A percentile compares a stretch with the other conserved stretches of the same genome.
phyloP scores from a whole-genome alignment of 2,113 vertebrate species.

The Pholis gunnellus region DNA sequence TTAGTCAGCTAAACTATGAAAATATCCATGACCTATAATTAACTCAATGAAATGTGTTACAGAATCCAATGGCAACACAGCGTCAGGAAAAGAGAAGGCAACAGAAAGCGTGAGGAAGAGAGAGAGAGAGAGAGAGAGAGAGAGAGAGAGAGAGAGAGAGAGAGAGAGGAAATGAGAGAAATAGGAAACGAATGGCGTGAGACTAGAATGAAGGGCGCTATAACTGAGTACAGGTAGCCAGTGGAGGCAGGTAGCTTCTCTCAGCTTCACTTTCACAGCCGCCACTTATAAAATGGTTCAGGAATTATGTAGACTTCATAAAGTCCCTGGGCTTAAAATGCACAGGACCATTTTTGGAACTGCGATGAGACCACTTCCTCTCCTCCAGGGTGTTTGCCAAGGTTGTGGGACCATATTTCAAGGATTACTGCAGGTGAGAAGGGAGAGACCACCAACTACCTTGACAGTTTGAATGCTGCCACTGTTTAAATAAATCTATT shows the following conservation, averaged over 20 bases:
- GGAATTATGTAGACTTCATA: background rate
- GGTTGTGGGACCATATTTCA: background rate
- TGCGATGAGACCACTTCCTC: background rate
- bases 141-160: no score
- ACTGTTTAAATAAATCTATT: background rate
- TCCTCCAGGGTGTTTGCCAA: background rate
- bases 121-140: no score
- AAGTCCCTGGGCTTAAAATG: background rate
- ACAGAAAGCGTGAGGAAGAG: background rate
- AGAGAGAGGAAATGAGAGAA: background rate
- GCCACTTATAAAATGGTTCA: background rate
- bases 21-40: background rate
- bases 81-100: background rate
- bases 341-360: background rate
- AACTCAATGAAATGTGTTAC: no score
- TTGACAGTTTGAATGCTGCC: background rate
- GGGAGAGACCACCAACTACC: background rate
- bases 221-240: background rate
- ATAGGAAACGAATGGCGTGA: background rate
- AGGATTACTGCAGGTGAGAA: background rate
- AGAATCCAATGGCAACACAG: background rate
- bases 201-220: background rate
- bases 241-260: background rate
- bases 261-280: background rate
- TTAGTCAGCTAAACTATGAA: background rate